These are phyloP conservation scores for Poecile atricapillus DNA, from an alignment of 2,113 vertebrate genomes.

Conservation along the genomic window DNA sequence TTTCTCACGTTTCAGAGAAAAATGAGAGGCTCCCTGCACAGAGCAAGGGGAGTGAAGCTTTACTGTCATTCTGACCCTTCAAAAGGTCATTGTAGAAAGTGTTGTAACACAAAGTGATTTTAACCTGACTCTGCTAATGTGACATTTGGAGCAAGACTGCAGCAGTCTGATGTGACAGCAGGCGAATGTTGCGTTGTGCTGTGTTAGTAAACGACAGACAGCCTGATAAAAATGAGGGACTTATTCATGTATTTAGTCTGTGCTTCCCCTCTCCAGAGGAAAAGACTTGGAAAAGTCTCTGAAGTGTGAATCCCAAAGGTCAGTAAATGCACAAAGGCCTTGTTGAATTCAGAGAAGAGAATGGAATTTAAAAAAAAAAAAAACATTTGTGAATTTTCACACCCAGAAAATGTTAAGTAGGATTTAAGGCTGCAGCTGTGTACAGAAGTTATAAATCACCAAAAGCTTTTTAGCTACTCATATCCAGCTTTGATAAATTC, in stretches of 20 bases:
- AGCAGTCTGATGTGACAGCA: conserved; percentile 56
- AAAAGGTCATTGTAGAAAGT: conserved; percentile 56
- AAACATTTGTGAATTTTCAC: neutral
- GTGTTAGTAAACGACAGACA: neutral
- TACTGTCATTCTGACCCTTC: conserved; percentile 17
- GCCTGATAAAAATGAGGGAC: neutral
- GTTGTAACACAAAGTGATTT: conserved; percentile 51
- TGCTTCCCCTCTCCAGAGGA: neutral
- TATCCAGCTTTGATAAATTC: conserved; percentile 13
- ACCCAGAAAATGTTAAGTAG: neutral
- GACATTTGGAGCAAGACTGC: conserved; percentile 68
- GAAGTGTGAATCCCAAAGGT: conserved; percentile 11
- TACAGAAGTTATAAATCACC: neutral
- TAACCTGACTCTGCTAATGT: conserved; percentile 64
- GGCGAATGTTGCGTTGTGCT: neutral
- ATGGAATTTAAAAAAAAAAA: neutral
- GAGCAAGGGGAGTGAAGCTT: neutral
- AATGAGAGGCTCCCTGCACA: neutral
- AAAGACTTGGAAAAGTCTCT: neutral
- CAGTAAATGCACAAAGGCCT: neutral
- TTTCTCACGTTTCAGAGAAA: conserved; percentile 13
- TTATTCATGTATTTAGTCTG: neutral
- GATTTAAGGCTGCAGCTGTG: neutral
- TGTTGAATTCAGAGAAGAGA: neutral
- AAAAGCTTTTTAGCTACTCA: neutral